These are phyloP conservation scores for Gephyroberyx darwinii DNA, from an alignment of 2,797 vertebrate genomes.

Conservation along the genomic window DNA sequence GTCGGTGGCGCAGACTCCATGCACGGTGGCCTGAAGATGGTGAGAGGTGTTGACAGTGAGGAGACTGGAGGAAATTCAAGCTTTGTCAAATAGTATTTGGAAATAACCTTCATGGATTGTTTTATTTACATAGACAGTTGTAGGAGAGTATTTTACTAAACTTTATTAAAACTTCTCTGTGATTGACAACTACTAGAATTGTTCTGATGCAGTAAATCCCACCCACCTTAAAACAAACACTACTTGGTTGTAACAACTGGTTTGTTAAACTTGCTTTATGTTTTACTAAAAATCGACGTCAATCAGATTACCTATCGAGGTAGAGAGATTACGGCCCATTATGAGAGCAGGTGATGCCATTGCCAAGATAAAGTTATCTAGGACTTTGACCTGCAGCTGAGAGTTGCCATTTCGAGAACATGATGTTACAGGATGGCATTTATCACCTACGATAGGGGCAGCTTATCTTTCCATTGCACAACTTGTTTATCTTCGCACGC, in stretches of 20 bases:
- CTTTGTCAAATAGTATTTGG: too few species aligned
- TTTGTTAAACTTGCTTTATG: conserved; percentile 36
- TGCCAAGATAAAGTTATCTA: conserved; percentile 71
- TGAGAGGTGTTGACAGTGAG: conserved; percentile 18
- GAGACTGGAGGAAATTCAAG: not conserved
- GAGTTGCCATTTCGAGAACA: conserved; percentile 52
- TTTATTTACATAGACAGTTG: too few species aligned
- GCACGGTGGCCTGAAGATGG: conserved; percentile 85
- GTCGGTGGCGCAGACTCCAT: conserved; percentile 88
- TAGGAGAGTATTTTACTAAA: too few species aligned
- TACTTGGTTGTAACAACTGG: conserved; percentile 1
- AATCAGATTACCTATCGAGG: conserved; percentile 56
- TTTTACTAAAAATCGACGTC: conserved; percentile 21
- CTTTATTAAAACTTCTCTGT: too few species aligned
- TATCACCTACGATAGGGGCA: conserved; percentile 59
- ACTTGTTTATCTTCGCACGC: conserved; percentile 65
- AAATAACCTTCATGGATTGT: too few species aligned
- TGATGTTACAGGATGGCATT: conserved; percentile 52
- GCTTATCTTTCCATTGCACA: conserved; percentile 74
- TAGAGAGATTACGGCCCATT: conserved; percentile 41
- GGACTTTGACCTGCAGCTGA: conserved; percentile 72
- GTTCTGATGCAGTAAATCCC: too few species aligned
- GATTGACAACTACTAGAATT: too few species aligned
- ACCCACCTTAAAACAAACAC: too few species aligned
- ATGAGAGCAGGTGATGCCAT: conserved; percentile 58